Evolutionary conservation across 2,113 vertebrate genomes (phyloP).

Genomic region (Pterocles burchelli): DNA sequence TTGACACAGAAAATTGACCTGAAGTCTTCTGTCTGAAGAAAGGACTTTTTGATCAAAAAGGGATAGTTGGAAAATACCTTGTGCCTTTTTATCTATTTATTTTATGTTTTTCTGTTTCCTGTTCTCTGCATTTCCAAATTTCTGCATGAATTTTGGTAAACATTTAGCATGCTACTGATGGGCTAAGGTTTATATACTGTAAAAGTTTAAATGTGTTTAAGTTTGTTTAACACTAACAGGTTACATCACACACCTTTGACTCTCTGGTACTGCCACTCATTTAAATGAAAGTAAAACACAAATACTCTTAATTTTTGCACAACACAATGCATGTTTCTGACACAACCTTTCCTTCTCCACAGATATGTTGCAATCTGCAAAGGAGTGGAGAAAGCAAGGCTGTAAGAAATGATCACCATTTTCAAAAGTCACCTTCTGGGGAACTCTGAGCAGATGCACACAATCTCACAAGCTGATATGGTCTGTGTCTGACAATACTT

Average conservation of each 20-base stretch:
- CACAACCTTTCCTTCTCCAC: neutral
- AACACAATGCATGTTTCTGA: neutral
- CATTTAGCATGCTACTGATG: neutral
- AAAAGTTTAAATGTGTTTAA: neutral
- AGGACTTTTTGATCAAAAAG: conserved; percentile 1
- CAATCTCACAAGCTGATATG: neutral
- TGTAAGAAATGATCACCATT: neutral
- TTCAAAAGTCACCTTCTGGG: neutral
- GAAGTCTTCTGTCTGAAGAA: neutral
- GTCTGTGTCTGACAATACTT: neutral
- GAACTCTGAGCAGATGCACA: neutral
- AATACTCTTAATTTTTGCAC: neutral
- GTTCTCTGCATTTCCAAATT: neutral
- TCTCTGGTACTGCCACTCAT: neutral
- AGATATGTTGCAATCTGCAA: neutral
- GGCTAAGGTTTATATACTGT: neutral
- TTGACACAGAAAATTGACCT: conserved; percentile 45
- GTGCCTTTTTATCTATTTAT: neutral
- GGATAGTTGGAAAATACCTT: neutral
- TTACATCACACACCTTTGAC: neutral
- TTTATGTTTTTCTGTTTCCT: neutral
- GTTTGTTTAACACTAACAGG: neutral
- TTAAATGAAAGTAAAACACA: neutral
- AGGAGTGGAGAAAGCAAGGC: neutral
- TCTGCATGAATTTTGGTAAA: neutral